phyloP scores from a whole-genome alignment of 2,888 invertebrate species.

The Drosophila phalerata region DNA sequence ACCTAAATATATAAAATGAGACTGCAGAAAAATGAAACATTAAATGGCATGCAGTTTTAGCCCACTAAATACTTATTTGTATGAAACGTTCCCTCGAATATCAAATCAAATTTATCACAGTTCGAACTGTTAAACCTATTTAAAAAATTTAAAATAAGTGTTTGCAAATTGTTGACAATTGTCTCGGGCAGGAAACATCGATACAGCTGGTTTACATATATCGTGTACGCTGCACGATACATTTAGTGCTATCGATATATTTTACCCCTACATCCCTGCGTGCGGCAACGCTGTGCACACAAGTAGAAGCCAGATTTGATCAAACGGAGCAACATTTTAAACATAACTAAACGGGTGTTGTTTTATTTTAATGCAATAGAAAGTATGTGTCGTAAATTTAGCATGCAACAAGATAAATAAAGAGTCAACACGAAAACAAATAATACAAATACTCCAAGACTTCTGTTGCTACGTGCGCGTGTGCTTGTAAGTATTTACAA shows the following conservation, averaged over 20 bases:
- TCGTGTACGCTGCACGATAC: slow-evolving; percentile 36
- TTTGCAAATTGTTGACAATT: slow-evolving; percentile 22
- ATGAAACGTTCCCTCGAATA: not conserved
- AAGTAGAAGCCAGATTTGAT: slow-evolving; percentile 61
- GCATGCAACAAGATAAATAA: slow-evolving; percentile 1
- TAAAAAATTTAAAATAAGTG: slow-evolving; percentile 5
- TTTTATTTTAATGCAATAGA: slow-evolving; percentile 17
- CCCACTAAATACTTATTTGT: not conserved
- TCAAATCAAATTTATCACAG: not conserved
- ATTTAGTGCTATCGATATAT: slow-evolving; percentile 49
- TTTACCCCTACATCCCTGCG: slow-evolving; percentile 55
- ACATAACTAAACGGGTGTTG: slow-evolving; percentile 22
- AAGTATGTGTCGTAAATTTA: slow-evolving; percentile 35
- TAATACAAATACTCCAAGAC: slow-evolving; percentile 11
- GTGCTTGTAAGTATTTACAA: slow-evolving; percentile 56
- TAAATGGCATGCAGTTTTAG: not conserved
- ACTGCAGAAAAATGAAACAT: not conserved
- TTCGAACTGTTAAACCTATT: not conserved
- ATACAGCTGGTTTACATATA: slow-evolving; percentile 13
- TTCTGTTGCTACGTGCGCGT: slow-evolving; percentile 39
- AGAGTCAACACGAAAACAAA: slow-evolving; percentile 2
- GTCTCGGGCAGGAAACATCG: slow-evolving; percentile 34
- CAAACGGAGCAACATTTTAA: slow-evolving; percentile 44
- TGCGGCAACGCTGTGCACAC: slow-evolving; percentile 58
- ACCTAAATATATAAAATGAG: not conserved